Evolutionary conservation across 1,140 invertebrate species (phyloP).

Genomic region (Anthonomus grandis): DNA sequence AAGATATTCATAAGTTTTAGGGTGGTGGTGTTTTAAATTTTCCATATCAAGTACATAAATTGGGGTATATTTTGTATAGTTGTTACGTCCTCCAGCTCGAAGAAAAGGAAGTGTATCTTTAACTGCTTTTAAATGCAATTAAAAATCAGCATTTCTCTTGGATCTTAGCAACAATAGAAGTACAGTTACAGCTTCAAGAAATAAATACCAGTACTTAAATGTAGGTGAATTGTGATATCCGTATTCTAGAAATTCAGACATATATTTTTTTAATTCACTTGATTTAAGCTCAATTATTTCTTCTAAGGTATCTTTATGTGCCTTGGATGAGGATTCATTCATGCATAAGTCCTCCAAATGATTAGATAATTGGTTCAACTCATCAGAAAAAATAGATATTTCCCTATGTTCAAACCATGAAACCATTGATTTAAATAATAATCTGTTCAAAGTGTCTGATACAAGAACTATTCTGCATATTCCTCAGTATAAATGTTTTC

Average conservation of each 20-base stretch:
- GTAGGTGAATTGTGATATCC: not conserved
- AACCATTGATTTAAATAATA: slow-evolving; percentile 8
- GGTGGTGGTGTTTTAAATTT: not conserved
- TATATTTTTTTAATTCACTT: not conserved
- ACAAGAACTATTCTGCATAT: slow-evolving; percentile 7
- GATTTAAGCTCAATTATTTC: not conserved
- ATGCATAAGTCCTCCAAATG: not conserved
- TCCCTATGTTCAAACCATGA: slow-evolving; percentile 3
- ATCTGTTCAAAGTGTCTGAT: slow-evolving; percentile 6
- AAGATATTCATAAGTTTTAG: slow-evolving; percentile 6
- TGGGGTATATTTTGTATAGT: slow-evolving; percentile 8
- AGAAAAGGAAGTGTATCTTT: not conserved
- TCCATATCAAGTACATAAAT: slow-evolving; percentile 12
- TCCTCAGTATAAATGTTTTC: slow-evolving; percentile 8
- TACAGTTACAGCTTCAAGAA: not conserved
- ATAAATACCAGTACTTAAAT: not conserved
- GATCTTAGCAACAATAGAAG: slow-evolving; percentile 1
- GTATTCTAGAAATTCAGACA: not conserved
- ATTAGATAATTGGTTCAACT: not conserved
- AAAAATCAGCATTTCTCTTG: slow-evolving; percentile 5
- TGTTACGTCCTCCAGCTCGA: not conserved
- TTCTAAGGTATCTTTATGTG: not conserved
- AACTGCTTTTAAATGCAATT: slow-evolving; percentile 1
- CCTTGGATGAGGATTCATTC: not conserved
- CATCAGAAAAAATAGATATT: not conserved